Evolutionary conservation across 2,888 invertebrate species (phyloP), one percentile per base, ranked within the genome.

Genomic region (Lepetodrilus schrolli): DNA sequence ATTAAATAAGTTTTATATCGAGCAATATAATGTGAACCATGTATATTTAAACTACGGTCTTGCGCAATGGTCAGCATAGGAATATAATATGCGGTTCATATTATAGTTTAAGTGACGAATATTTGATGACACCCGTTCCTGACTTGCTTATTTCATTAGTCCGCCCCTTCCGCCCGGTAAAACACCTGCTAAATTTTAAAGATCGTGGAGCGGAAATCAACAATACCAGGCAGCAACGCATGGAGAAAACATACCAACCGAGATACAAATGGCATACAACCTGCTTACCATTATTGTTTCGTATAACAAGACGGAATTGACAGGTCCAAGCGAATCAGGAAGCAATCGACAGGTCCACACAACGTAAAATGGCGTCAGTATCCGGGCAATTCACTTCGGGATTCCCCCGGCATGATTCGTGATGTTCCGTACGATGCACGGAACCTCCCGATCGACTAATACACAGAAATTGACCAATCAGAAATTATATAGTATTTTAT

Each of bases 291-390:
- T 58, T 34, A 17, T 58, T 58, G 30, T 30, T 17, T 34, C 34
- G 26, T 58, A 30, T 58, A 34, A 30, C 30, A 70, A 70, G 21
- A 43, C 20, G 20, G n/a, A 26, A 37, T 38, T 47, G 47, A 37
- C 38, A 38, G 7, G 10, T 17, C 30, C 17, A 21, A 21, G 30
- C 43, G 43, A 47, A 38, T 68, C 68, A 68, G 68, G 47, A 68
- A 26, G 43, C 43, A 38, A 68, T 70, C n/a, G 49, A 34, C 37
- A 23, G 70, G 36, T 50, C 49, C 50, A 49, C 70, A 50, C 49
- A 37, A 34, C 50, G 37, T 43, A 78, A 77, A 70, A 78, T 78
- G 78, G 78, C 76, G 66, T 69, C 78, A 71, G 58, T 74, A 77
- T 76, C 76, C 76, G 78, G 78, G 78, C 66, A 66, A 10, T 72